Base-by-base conservation (phyloP, 92 coral and sea anemone genomes). In the Phymanthus crucifer region DNA sequence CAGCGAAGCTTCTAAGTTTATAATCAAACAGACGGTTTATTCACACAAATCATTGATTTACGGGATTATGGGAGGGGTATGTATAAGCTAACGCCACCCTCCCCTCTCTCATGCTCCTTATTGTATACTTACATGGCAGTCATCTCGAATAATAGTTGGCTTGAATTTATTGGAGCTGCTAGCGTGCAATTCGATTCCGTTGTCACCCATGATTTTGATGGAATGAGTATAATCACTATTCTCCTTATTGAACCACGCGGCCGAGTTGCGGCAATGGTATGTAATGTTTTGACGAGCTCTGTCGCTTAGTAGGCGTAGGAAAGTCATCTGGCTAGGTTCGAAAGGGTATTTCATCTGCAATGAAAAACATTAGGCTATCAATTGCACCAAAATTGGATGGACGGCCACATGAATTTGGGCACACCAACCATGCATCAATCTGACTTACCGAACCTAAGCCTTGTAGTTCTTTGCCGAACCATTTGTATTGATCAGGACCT, bases 191-290 rank as follows among this genome's bases (percentile, higher is more conserved):
- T 95, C 98, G 43, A 95, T 81, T 12, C 93, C 98, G 77, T 95
- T 95, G 65, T 90, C 91, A 12, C 97, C 97, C 79, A 83, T 83
- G 83, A 95, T 76, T 71, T 90, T 93, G 83, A 95, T 79, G 33
- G 97, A 95, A 48, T 95, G 83, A 13, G 72, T 71, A 56, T 73
- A 76, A 72, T 84, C 89, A 47, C 81, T 66, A 35, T 85, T 78
- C n/a, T 81, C 86, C 73, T 82, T 78, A 70, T 80, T 73, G 57
- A 75, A 78, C 98, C 98, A 95, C 1, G 98, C 92, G 16, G 83
- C 87, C 32, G 98, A 95, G 85, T 95, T 95, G 69, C 90, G 93
- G 80, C 98, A 95, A 75, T 95, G 97, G 76, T 95, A 95, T 52
- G 95, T 93, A 45, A 95, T 87, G 24, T 79, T 88, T 74, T 95